Evolutionary conservation across 1,140 invertebrate species (phyloP).

Genomic region (Tetramorium alpestre): DNA sequence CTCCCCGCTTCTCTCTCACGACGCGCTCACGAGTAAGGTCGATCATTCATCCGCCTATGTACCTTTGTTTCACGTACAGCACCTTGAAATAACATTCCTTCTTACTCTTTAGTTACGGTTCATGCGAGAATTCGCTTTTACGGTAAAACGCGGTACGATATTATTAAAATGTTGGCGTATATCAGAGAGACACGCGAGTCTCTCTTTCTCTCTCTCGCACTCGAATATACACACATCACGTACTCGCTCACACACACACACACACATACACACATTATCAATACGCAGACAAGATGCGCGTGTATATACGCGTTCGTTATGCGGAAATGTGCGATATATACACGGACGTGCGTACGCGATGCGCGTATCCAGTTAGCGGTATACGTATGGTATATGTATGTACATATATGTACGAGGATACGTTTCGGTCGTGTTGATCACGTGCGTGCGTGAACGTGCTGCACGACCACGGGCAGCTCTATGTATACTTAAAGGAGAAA

Average conservation of each 20-base stretch:
- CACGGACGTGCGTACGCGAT: slow-evolving; percentile 25
- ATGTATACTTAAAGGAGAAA: slow-evolving; percentile 47
- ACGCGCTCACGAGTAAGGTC: slow-evolving; percentile 3
- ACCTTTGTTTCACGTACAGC: slow-evolving; percentile 31
- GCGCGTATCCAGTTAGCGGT: slow-evolving; percentile 25
- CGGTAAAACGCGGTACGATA: slow-evolving; percentile 55
- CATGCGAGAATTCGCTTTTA: slow-evolving; percentile 62
- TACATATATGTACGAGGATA: slow-evolving; percentile 29
- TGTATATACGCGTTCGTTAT: slow-evolving; percentile 12
- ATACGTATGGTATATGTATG: slow-evolving; percentile 43
- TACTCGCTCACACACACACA: slow-evolving; percentile 54
- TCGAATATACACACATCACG: slow-evolving; percentile 43
- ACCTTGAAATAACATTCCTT: slow-evolving; percentile 70
- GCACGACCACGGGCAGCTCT: slow-evolving; percentile 19
- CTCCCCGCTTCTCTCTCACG: neutral
- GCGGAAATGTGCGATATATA: slow-evolving; percentile 20
- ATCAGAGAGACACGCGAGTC: slow-evolving; percentile 44
- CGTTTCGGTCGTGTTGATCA: slow-evolving; percentile 9
- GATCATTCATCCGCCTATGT: slow-evolving; percentile 35
- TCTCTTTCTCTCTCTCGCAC: slow-evolving; percentile 43
- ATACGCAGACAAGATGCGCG: slow-evolving; percentile 37
- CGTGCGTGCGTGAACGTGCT: slow-evolving; percentile 29
- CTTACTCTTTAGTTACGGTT: slow-evolving; percentile 61
- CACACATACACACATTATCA: slow-evolving; percentile 43
- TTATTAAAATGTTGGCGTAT: slow-evolving; percentile 55